These are phyloP conservation scores for Pinna nobilis DNA, from an alignment of 1,140 invertebrate species.

Conservation along the genomic window DNA sequence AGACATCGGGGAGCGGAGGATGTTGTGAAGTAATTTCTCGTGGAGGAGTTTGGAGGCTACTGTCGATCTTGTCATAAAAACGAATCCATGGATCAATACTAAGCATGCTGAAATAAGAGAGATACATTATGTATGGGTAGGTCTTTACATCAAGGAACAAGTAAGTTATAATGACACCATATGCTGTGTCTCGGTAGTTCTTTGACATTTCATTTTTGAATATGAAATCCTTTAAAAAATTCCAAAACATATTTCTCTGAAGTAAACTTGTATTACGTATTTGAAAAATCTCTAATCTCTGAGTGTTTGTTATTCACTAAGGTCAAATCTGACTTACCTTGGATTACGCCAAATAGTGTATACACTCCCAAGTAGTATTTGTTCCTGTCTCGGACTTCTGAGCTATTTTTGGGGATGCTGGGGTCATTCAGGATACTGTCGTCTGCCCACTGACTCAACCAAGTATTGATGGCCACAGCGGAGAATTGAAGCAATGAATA, in stretches of 20 bases:
- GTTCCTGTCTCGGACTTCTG: conserved; percentile 49
- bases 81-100: not conserved
- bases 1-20: conserved; percentile 75
- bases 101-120: not conserved
- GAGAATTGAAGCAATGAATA: conserved; percentile 54
- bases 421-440: conserved; percentile 49
- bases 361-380: conserved; percentile 69
- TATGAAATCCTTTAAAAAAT: too few species aligned
- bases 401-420: conserved; percentile 44
- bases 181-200: too few species aligned
- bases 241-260: too few species aligned
- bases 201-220: too few species aligned
- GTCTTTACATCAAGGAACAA: not conserved
- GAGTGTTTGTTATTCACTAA: too few species aligned
- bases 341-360: conserved; percentile 58
- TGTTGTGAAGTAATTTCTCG: conserved; percentile 81
- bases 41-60: conserved; percentile 85
- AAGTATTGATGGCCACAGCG: conserved; percentile 56
- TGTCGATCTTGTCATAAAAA: not conserved
- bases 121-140: not conserved
- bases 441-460: conserved; percentile 70
- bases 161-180: too few species aligned
- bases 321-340: conserved; percentile 55
- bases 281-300: too few species aligned
- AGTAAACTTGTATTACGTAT: too few species aligned